A percentile compares a stretch with the other conserved stretches of the same genome.
phyloP scores from a whole-genome alignment of 2,113 vertebrate species.

The Forbesichthys agassizii region DNA sequence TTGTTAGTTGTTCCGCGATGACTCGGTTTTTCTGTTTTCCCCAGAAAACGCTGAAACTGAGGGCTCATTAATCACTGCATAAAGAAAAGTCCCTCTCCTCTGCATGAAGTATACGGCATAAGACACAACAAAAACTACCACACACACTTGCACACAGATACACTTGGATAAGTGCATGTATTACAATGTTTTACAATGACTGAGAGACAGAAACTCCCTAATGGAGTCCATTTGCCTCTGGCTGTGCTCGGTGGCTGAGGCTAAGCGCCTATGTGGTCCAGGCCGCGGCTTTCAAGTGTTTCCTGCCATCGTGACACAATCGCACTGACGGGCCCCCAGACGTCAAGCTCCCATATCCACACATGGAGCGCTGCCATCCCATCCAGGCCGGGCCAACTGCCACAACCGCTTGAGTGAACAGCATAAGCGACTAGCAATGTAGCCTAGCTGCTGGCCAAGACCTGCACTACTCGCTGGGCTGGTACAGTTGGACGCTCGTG shows the following conservation, averaged over 20 bases:
- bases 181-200: no score
- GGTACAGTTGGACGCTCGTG: background rate
- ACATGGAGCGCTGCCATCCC: background rate
- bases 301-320: constrained; percentile 9
- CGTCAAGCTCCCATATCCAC: background rate
- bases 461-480: background rate
- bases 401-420: constrained; percentile 6
- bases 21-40: constrained; percentile 36
- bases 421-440: constrained; percentile 1
- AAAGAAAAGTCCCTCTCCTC: constrained; percentile 30
- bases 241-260: background rate
- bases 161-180: background rate
- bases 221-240: no score
- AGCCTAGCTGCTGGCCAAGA: background rate
- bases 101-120: constrained; percentile 9
- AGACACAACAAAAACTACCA: constrained; percentile 21
- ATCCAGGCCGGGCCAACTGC: background rate
- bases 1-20: constrained; percentile 40
- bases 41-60: constrained; percentile 26
- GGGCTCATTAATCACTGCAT: constrained; percentile 58
- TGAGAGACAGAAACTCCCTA: no score
- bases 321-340: background rate
- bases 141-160: constrained; percentile 8
- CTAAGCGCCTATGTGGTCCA: background rate
- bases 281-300: constrained; percentile 4